phyloP scores from a whole-genome alignment of 2,113 vertebrate species.

The Lethenteron camtschaticum region DNA sequence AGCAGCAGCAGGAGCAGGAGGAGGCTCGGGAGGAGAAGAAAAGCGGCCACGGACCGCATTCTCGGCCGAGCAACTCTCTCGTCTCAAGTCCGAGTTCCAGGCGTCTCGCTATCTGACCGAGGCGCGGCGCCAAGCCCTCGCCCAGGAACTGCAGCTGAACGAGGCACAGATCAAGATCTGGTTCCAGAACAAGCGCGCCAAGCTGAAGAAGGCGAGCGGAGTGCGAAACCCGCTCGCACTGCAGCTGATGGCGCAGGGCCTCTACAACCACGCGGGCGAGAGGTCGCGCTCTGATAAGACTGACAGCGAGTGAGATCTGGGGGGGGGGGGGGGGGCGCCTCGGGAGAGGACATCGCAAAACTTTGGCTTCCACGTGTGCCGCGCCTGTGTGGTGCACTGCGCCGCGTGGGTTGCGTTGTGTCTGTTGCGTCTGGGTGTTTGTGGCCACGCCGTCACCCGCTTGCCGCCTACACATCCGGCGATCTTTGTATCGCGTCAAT shows the following conservation, averaged over 20 bases:
- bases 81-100: constrained; percentile 68
- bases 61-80: constrained; percentile 66
- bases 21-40: constrained; percentile 65
- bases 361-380: too few species aligned
- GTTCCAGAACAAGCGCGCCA: constrained; percentile 84
- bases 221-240: constrained; percentile 51
- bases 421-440: too few species aligned
- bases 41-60: constrained; percentile 73
- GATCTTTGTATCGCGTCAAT: too few species aligned
- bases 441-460: too few species aligned
- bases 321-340: too few species aligned
- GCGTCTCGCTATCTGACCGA: constrained; percentile 71
- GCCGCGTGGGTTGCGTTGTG: too few species aligned
- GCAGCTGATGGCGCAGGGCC: constrained; percentile 75
- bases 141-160: constrained; percentile 61
- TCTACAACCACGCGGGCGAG: constrained; percentile 64
- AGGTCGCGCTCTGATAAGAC: constrained; percentile 67
- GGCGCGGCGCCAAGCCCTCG: constrained; percentile 59
- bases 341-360: too few species aligned
- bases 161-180: constrained; percentile 89
- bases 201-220: constrained; percentile 69
- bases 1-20: constrained; percentile 81
- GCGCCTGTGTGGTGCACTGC: too few species aligned
- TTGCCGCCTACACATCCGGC: too few species aligned
- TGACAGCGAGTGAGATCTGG: constrained; percentile 39